Base-by-base conservation (phyloP, 2,797 vertebrate genomes). In the Anolis apletophallus region DNA sequence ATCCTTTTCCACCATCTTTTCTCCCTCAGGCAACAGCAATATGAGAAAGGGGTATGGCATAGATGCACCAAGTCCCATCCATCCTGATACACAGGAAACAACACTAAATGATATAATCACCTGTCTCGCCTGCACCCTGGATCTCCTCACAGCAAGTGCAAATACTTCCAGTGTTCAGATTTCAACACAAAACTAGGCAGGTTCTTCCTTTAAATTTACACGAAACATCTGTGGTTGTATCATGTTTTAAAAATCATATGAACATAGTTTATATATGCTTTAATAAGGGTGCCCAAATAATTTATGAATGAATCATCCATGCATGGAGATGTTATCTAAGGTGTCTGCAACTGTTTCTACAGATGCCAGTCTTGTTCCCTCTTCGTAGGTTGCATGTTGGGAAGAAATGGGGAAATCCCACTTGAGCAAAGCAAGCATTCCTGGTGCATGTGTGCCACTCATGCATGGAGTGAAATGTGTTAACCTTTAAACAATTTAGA, bases 401-500 rank as follows among this genome's bases (percentile, higher is more conserved):
- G 93, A 93, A 21, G 23, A 64, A 59, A 73, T 26, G 57, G 21
- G 14, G 19, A 82, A 85, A 88, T 74, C 81, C 91, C 36, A 88
- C 85, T 12, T 5, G 5, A 64, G 40, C 52, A 36, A 84, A n/a
- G 50, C 23, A 13, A 80, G 26, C 90, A 91, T 90, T 86, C 90
- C 81, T 46, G 87, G 91, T 91, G 88, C 71, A 83, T 71, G 81
- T 89, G 90, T 91, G 93, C 93, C 94, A 93, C 94, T 93, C 92
- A 90, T 85, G 90, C 93, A 92, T 89, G 89, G 94, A 95, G 91
- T 92, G 93, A 95, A 94, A 95, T 92, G 89, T 93, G 94, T 94
- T 94, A 95, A 95, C 95, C 95, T 96, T 95, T 96, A 95, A 95
- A 95, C 95, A 96, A 81, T 95, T 95, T 95, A 93, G 95, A 92